Percentiles rank a stretch among this genome's conserved stretches.
Conservation (phyloP, 2,888 invertebrate species). For the Hemicrepidius hirtus region DNA sequence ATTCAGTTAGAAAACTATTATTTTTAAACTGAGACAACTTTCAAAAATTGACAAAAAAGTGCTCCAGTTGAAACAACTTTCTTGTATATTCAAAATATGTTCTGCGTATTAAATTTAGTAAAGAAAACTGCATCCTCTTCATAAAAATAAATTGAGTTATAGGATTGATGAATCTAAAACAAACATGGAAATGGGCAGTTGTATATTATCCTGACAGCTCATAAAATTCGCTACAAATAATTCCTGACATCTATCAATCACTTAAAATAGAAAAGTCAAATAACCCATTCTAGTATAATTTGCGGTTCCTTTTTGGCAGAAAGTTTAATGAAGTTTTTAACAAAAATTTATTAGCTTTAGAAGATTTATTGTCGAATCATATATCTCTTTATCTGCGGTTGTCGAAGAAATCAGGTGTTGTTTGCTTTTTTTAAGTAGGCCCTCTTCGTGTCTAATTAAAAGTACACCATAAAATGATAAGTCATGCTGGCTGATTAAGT, state of each 20-base stretch:
- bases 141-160: too few relatives aligned
- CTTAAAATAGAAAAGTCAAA: conserved; percentile 14
- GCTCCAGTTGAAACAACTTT: too few relatives aligned
- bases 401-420: conserved; percentile 24
- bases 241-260: conserved; percentile 11
- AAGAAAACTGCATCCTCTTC: too few relatives aligned
- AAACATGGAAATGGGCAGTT: conserved; percentile 8
- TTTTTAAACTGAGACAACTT: too few relatives aligned
- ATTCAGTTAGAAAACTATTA: too few relatives aligned
- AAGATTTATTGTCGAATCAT: conserved; percentile 25
- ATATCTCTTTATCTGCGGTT: conserved; percentile 27
- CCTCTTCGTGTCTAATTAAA: conserved; percentile 19
- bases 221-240: conserved; percentile 19
- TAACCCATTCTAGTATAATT: conserved; percentile 3
- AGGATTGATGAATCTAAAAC: conserved; percentile 1
- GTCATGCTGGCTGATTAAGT: conserved; percentile 21
- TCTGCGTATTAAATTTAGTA: too few relatives aligned
- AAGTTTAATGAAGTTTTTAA: conserved; percentile 19
- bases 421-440: conserved; percentile 9
- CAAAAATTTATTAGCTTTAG: conserved; percentile 22
- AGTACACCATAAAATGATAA: conserved; percentile 6
- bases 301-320: conserved; percentile 4
- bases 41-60: too few relatives aligned
- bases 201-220: conserved; percentile 17
- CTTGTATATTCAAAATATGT: too few relatives aligned